phyloP scores from a whole-genome alignment of 2,888 invertebrate species.

The Ectropis crepuscularia region DNA sequence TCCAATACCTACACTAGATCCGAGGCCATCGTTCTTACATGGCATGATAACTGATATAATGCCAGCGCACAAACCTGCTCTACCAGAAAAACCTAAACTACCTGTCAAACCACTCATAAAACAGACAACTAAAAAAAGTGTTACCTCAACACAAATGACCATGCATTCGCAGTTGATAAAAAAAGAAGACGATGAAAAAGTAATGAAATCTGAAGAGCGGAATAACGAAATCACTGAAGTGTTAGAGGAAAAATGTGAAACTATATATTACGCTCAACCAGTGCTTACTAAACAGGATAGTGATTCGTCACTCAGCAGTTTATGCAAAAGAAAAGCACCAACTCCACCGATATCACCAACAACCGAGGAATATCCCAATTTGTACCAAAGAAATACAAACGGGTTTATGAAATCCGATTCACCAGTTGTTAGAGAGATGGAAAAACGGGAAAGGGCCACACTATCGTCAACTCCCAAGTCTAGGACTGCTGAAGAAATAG shows the following conservation, averaged over 20 bases:
- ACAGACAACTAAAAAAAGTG: constrained; percentile 72
- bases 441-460: constrained; percentile 88
- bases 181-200: constrained; percentile 60
- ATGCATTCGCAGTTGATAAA: constrained; percentile 81
- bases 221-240: constrained; percentile 71
- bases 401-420: constrained; percentile 86
- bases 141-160: constrained; percentile 70
- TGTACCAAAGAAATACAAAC: constrained; percentile 86
- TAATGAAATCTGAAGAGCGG: constrained; percentile 66
- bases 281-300: constrained; percentile 84
- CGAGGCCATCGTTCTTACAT: constrained; percentile 90
- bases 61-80: constrained; percentile 82
- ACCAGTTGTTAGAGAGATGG: constrained; percentile 89
- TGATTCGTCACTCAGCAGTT: constrained; percentile 80
- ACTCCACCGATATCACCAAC: constrained; percentile 87
- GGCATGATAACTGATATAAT: constrained; percentile 83
- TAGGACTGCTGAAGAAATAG: constrained; percentile 65
- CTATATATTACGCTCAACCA: constrained; percentile 77
- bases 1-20: constrained; percentile 86
- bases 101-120: constrained; percentile 85
- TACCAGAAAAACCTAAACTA: constrained; percentile 89
- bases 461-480: constrained; percentile 60
- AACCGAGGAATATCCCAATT: constrained; percentile 77
- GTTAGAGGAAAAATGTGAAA: constrained; percentile 70
- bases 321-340: constrained; percentile 91